Conservation (phyloP, 2,797 vertebrate genomes). For the Enteromius treurensis region DNA sequence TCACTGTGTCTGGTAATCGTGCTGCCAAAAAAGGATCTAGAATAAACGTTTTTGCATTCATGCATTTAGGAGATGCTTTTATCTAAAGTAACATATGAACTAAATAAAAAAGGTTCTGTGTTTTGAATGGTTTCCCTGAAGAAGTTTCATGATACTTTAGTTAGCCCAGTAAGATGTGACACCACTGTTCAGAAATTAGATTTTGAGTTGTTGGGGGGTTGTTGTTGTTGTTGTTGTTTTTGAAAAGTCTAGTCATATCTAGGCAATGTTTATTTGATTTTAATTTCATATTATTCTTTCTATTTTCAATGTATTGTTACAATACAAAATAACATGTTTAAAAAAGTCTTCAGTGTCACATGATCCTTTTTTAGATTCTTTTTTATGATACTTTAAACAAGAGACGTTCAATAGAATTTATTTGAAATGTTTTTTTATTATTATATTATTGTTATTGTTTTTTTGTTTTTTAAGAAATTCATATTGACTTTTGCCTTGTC, state of each 20-base stretch:
- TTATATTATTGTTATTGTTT: too few relatives aligned
- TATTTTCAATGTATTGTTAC: not conserved
- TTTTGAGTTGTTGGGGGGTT: too few relatives aligned
- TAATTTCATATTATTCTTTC: too few relatives aligned
- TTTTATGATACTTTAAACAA: not conserved
- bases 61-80: not conserved
- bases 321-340: not conserved
- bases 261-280: too few relatives aligned
- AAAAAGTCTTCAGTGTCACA: not conserved
- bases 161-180: too few relatives aligned
- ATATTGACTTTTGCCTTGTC: too few relatives aligned
- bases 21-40: not conserved
- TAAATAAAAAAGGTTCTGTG: not conserved
- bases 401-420: not conserved
- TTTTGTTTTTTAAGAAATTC: too few relatives aligned
- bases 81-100: not conserved
- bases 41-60: not conserved
- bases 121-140: too few relatives aligned
- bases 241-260: too few relatives aligned
- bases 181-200: too few relatives aligned
- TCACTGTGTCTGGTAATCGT: not conserved
- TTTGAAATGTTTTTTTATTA: not conserved
- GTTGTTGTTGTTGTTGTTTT: too few relatives aligned
- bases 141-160: not conserved
- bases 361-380: not conserved